Conservation (phyloP, 2,797 vertebrate genomes). For the Chlorospingus flavigularis region DNA sequence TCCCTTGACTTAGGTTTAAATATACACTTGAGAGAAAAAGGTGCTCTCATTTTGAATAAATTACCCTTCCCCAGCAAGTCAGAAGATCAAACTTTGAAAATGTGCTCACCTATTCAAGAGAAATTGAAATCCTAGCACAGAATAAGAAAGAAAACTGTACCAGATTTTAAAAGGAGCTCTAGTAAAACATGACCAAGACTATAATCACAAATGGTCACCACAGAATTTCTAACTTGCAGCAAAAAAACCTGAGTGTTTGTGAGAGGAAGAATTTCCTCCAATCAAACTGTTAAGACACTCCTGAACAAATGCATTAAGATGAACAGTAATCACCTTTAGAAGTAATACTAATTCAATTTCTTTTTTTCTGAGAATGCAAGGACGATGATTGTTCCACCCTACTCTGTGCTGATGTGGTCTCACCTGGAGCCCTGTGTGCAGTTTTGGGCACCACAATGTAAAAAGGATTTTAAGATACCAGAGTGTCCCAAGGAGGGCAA, state of each 20-base stretch:
- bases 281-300: background rate
- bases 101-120: background rate
- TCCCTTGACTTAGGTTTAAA: background rate
- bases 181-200: background rate
- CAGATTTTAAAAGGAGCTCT: background rate
- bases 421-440: background rate
- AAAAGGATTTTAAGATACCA: background rate
- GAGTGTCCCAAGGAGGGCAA: background rate
- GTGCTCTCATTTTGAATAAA: background rate
- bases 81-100: background rate
- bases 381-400: background rate
- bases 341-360: background rate
- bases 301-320: background rate
- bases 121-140: background rate
- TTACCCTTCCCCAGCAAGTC: background rate
- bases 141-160: background rate
- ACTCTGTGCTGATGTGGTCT: rapidly evolving
- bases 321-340: background rate
- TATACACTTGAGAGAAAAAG: rapidly evolving
- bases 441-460: background rate
- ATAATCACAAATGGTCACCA: background rate
- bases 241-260: background rate
- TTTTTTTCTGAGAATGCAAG: background rate
- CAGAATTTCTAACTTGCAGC: background rate
- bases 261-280: background rate